Evolutionary conservation across 2,113 vertebrate genomes (phyloP), one percentile per base, ranked within the genome.

Genomic region (Salvator merianae): DNA sequence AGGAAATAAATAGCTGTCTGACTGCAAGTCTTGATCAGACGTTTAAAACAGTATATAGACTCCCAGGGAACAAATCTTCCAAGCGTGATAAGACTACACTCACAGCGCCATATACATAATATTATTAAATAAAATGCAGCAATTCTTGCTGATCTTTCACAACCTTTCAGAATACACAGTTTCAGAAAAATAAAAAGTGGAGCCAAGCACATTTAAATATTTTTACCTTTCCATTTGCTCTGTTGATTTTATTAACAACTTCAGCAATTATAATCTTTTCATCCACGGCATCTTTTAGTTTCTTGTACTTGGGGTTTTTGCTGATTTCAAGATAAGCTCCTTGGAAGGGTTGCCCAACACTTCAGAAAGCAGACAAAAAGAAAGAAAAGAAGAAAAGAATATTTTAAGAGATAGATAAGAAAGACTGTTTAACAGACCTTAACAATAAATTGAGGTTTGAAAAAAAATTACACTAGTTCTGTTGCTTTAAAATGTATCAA

Each of bases 251-350:
- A 95, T 97, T 99, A 79, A 99, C 98, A 81, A 98, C 95, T 86
- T 99, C 98, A 4, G 98, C 98, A 89, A 99, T 96, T 84, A 99
- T 97, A 62, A 99, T 97, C 93, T 98, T 99, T 82, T 99, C 98
- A 55, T 99, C 98, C 90, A 99, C 93, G 0, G 96, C 94, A 75
- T 96, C 97, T 94, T 95, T 97, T 40, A 99, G 97, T 59, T 99
- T 99, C 91, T 98, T 98, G 91, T 99, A 99, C 91, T 99, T 99
- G 75, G 99, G 98, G 91, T 99, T 99, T 93, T 99, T 98, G 83
- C 93, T 96, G 91, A 99, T 98, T 95, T 99, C 99, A 95, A 99
- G 73, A 93, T 99, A 99, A 95, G 99, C 97, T 40, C 99, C 99
- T 95, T 98, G 98, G 94, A 99, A 99, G 0, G 98, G 97, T n/a